Evolutionary conservation across 2,113 vertebrate genomes (phyloP), one percentile per base, ranked within the genome.

Genomic region (Tapirus terrestris): DNA sequence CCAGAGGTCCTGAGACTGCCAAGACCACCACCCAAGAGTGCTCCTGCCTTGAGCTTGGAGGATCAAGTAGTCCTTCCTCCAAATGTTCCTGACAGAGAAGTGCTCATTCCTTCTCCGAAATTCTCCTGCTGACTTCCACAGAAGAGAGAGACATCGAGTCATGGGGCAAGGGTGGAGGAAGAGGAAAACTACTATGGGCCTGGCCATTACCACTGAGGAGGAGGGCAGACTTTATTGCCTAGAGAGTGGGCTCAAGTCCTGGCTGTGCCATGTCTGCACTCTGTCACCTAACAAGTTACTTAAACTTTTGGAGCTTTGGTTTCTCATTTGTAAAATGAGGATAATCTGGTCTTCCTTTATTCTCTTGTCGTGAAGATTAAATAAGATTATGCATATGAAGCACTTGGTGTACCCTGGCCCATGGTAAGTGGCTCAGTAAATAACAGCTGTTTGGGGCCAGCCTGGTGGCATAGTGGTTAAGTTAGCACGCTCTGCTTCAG

Each of bases 51-150:
- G 8, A 14, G 45, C 33, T 73, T 36, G 7, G 6, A 58, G 36
- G 36, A 10, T 36, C 36, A 33, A 53, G 11, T 20, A 14, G 13
- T 8, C 21, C 14, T 53, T 60, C 31, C n/a, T 56, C 43, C 29
- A 2, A 12, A 12, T 39, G 45, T 83, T 45, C 36, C 43, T 16
- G 9, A 31, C 1, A 0, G 6, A 60, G 31, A n/a, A 17, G 8
- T 36, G 33, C 6, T 18, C 5, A 3, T 8, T 58, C 70, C 61
- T 73, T 86, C 17, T 72, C 31, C 0, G 0, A 79, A 39, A 10
- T 13, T 29, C 29, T 65, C 56, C 75, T 5, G 0, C 10, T 20
- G 1, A 12, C 67, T 87, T 87, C 29, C 21, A 43, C 21, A 67
- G 51, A 0, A 0, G 18, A 72, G 45, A 33, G 60, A 70, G 33